Percentiles rank a stretch among this genome's conserved stretches.
Conservation (phyloP, 2,797 vertebrate genomes). For the Cynodonichthys magdalenae region DNA sequence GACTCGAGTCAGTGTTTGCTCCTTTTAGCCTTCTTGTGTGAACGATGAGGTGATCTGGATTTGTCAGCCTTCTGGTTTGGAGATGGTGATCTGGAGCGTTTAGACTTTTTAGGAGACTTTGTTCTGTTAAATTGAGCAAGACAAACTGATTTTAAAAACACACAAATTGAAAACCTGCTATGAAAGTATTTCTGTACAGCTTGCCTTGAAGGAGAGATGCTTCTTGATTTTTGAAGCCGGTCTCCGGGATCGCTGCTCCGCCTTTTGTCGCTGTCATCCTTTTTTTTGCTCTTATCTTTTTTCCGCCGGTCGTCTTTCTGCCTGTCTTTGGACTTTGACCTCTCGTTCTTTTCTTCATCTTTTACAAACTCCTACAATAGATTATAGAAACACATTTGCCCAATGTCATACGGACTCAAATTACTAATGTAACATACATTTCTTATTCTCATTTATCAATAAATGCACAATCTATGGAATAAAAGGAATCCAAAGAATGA, state of each 20-base stretch:
- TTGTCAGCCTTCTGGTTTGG: constrained; percentile 69
- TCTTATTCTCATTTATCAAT: background rate
- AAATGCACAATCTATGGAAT: too few relatives aligned
- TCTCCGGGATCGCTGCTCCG: constrained; percentile 74
- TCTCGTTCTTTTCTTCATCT: constrained; percentile 76
- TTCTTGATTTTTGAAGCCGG: constrained; percentile 65
- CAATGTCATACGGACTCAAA: background rate
- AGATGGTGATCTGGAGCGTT: constrained; percentile 80
- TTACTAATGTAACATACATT: too few relatives aligned
- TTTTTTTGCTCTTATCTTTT: constrained; percentile 73
- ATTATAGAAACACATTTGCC: background rate
- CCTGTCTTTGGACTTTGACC: constrained; percentile 74
- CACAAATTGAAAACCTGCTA: background rate
- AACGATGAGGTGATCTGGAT: constrained; percentile 83
- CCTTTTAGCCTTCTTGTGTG: constrained; percentile 85
- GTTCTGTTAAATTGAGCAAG: constrained; percentile 53
- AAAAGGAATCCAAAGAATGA: too few relatives aligned
- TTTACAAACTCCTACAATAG: constrained; percentile 82
- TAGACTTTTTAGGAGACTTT: constrained; percentile 80
- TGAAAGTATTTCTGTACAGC: constrained; percentile 1
- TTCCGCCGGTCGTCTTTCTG: constrained; percentile 79
- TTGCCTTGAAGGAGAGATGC: constrained; percentile 73
- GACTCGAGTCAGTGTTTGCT: constrained; percentile 81
- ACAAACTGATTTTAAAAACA: background rate
- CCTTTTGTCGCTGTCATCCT: constrained; percentile 69